These are phyloP conservation scores for Acrocyrtus sp. DNA, from an alignment of 2,888 invertebrate genomes.

Conservation along the genomic window DNA sequence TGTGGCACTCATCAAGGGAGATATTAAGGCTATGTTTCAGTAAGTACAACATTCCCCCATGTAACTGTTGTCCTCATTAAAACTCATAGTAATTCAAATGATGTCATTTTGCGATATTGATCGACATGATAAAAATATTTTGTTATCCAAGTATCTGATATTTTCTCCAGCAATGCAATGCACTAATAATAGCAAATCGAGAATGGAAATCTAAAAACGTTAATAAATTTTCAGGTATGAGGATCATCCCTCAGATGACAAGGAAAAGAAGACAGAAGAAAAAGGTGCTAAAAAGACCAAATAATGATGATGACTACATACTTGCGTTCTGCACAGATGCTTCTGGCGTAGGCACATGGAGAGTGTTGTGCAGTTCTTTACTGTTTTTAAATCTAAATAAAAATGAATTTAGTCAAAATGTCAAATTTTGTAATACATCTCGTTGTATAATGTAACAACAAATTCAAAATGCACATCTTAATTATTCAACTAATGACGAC, in stretches of 20 bases:
- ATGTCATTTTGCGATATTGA: constrained; percentile 6
- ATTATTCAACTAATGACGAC: no score
- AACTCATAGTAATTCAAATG: neutral
- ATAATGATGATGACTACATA: constrained; percentile 56
- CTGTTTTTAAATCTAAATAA: no score
- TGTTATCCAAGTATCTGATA: constrained; percentile 43
- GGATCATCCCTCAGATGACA: constrained; percentile 72
- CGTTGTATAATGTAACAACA: neutral
- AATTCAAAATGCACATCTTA: neutral
- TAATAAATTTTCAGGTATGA: constrained; percentile 76
- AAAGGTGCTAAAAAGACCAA: constrained; percentile 66
- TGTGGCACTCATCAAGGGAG: constrained; percentile 90
- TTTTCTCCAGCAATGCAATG: neutral
- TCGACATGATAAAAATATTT: constrained; percentile 22
- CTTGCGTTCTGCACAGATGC: no score
- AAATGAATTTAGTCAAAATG: neutral
- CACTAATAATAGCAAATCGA: no score
- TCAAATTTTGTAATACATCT: no score
- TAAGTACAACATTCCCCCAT: constrained; percentile 69
- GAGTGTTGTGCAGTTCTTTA: no score
- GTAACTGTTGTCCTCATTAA: no score
- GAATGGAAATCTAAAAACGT: no score
- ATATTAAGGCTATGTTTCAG: constrained; percentile 89
- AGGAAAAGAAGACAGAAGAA: constrained; percentile 66
- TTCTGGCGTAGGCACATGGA: no score